Evolutionary conservation across 30 jellyfish, hydroid and myxozoan species (phyloP).

Genomic region (Turritopsis dohrnii): DNA sequence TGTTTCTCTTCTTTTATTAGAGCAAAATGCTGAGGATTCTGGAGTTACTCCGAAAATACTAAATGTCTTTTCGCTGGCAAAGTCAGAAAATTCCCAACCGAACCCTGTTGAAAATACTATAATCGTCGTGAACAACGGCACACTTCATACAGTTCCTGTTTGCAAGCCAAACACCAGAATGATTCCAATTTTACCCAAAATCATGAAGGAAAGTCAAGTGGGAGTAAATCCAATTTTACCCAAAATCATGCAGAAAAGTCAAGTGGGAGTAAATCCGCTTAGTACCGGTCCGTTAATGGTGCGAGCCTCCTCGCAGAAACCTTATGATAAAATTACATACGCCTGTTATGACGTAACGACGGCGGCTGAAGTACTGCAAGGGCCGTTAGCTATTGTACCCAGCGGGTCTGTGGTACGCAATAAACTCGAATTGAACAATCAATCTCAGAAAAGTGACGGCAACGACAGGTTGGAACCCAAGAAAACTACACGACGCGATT

Average conservation of each 20-base stretch:
- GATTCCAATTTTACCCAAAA: background rate
- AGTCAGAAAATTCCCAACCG: background rate
- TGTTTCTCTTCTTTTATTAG: background rate
- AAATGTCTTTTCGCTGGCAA: constrained; percentile 1
- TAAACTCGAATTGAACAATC: too few species aligned
- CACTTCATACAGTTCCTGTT: background rate
- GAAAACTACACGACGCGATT: too few species aligned
- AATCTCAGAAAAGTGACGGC: too few species aligned
- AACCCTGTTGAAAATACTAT: background rate
- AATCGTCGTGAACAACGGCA: background rate
- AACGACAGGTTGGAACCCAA: too few species aligned
- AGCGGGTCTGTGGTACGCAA: background rate
- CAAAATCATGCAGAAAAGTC: background rate
- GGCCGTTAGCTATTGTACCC: background rate
- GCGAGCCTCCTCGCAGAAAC: too few species aligned
- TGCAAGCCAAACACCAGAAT: background rate
- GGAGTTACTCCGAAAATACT: background rate
- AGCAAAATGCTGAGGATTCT: background rate
- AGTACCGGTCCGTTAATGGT: too few species aligned
- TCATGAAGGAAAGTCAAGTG: background rate
- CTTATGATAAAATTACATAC: too few species aligned
- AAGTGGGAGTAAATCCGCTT: too few species aligned
- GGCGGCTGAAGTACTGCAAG: background rate
- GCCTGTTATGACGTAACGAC: background rate
- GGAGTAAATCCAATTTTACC: background rate